Conservation (phyloP, 2,797 vertebrate species). For the Zalophus californianus region DNA sequence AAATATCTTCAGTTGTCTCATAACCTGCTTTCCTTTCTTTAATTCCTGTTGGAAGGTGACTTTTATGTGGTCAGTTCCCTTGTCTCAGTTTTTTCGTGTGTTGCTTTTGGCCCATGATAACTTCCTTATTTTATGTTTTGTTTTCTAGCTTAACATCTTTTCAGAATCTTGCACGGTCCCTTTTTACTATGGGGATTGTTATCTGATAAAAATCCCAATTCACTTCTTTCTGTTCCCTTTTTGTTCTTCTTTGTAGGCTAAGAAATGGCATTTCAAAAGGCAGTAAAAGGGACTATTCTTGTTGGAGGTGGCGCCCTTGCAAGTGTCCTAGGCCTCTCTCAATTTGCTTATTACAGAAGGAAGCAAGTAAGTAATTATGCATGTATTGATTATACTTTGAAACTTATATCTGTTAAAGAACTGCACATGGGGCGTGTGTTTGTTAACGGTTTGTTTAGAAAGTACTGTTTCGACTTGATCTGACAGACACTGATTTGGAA, state of each 20-base stretch:
- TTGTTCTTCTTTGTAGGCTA: conserved; percentile 82
- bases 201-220: conserved; percentile 70
- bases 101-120: conserved; percentile 43
- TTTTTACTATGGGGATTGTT: conserved; percentile 64
- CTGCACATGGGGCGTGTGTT: conserved; percentile 38
- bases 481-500: conserved; percentile 64
- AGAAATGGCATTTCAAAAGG: conserved; percentile 96
- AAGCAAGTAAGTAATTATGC: conserved; percentile 89
- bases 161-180: conserved; percentile 36
- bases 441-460: conserved; percentile 53
- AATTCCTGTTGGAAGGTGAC: conserved; percentile 41
- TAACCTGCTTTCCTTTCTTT: conserved; percentile 62
- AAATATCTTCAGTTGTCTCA: conserved; percentile 50
- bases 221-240: conserved; percentile 79
- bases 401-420: conserved; percentile 80
- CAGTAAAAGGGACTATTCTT: conserved; percentile 91
- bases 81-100: not conserved
- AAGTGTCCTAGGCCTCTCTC: conserved; percentile 93
- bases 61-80: conserved; percentile 40
- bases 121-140: conserved; percentile 48
- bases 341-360: conserved; percentile 93
- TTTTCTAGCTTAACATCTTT: conserved; percentile 65
- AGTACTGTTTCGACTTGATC: conserved; percentile 61
- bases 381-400: conserved; percentile 77
- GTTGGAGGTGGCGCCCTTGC: conserved; percentile 93